A percentile compares a stretch with the other conserved stretches of the same genome.
Evolutionary conservation across 2,113 vertebrate genomes (phyloP).

Genomic region (Formicarius rufipectus): DNA sequence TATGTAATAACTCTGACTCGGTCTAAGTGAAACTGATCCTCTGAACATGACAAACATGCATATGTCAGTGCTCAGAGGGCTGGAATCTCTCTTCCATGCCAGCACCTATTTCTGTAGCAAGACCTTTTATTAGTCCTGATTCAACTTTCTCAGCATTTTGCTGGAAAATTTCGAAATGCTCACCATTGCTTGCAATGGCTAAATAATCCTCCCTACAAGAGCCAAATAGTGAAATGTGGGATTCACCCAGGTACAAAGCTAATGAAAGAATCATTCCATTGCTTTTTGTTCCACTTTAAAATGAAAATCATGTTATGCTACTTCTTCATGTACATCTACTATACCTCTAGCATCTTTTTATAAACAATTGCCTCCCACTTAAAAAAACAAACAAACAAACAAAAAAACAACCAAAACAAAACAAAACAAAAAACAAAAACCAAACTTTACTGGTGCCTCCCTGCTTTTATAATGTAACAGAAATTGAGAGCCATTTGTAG

Average conservation of each 20-base stretch:
- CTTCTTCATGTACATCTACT: neutral
- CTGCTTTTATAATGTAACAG: neutral
- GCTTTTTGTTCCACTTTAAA: neutral
- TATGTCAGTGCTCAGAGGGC: neutral
- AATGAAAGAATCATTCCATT: neutral
- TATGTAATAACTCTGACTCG: neutral
- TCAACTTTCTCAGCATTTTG: neutral
- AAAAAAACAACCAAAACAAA: no score
- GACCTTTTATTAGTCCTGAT: constrained; percentile 13
- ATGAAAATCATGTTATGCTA: neutral
- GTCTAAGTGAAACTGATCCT: neutral
- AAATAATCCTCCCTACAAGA: neutral
- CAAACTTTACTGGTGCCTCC: neutral
- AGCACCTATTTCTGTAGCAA: constrained; percentile 20
- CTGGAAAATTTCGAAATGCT: neutral
- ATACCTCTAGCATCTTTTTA: neutral
- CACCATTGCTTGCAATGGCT: neutral
- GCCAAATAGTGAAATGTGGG: neutral
- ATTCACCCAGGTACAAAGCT: neutral
- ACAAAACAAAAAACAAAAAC: no score
- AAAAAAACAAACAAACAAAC: neutral
- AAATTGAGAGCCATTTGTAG: neutral
- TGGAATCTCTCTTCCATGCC: constrained; percentile 11
- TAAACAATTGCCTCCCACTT: neutral
- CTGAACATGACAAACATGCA: neutral